Percentiles rank a stretch among this genome's conserved stretches.
Evolutionary conservation across 2,888 invertebrate species (phyloP).

Genomic region (Nomada fucata): DNA sequence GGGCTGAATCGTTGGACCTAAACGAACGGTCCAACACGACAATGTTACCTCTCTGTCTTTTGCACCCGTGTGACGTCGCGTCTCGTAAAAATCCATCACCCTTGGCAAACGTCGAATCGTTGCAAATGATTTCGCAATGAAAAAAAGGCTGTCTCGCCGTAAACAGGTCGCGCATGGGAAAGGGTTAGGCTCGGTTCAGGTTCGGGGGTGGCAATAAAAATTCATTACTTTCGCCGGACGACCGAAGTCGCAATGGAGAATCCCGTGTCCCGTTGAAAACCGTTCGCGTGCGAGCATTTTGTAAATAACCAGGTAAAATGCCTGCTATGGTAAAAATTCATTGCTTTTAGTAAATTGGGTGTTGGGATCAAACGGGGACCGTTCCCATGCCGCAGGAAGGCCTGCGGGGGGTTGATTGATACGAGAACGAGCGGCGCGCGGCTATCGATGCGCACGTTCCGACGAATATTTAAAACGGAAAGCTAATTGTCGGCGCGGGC

Average conservation of each 20-base stretch:
- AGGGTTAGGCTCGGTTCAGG: background rate
- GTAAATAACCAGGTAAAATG: conserved; percentile 52
- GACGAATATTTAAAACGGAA: conserved; percentile 9
- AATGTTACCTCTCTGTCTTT: conserved; percentile 19
- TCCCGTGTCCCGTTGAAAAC: conserved; percentile 8
- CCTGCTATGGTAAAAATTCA: conserved; percentile 53
- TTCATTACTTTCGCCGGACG: conserved; percentile 54
- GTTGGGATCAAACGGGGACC: conserved; percentile 10
- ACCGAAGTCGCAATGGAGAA: conserved; percentile 23
- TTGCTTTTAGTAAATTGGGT: conserved; percentile 54
- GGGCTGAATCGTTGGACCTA: conserved; percentile 43
- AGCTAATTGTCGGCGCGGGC: conserved; percentile 16
- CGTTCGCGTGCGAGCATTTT: conserved; percentile 46
- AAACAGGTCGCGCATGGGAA: conserved; percentile 1
- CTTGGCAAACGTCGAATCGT: conserved; percentile 41
- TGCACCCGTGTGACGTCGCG: conserved; percentile 22
- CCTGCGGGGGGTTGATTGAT: conserved; percentile 30
- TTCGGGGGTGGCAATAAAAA: conserved; percentile 44
- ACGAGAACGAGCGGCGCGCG: background rate
- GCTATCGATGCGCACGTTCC: background rate
- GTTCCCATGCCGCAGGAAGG: background rate
- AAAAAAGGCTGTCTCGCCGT: background rate
- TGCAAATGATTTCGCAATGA: conserved; percentile 41
- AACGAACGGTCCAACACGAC: too few species aligned
- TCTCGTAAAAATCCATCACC: conserved; percentile 51